Evolutionary conservation across 2,113 vertebrate species (phyloP), one percentile per base, ranked within the genome.

Genomic region (Grammomys dolichurus): DNA sequence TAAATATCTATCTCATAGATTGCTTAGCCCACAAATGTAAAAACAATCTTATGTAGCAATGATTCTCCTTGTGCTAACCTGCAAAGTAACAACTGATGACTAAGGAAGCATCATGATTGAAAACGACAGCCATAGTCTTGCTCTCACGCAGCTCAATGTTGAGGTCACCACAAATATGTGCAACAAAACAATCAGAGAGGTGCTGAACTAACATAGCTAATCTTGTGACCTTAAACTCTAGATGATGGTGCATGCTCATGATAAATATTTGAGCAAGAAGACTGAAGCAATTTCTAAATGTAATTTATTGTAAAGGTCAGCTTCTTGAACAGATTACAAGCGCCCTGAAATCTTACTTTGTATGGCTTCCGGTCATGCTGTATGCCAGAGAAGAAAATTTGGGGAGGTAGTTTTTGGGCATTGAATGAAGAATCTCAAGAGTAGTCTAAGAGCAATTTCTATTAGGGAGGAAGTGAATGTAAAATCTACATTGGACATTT

Each of bases 241-340:
- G 31, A 46, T 81, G 60, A n/a, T 54, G 24, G 2, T 75, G 2
- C 10, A 87, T 70, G 17, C 94, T 90, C 67, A 96, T 91, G 24
- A 89, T 70, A 75, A 92, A 80, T 97, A 87, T 76, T 85, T 94
- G 80, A 93, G 67, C 24, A 75, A 87, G 24, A 94, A 78, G 36
- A 85, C 46, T 13, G 81, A 60, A 76, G 17, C 5, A 69, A 36
- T 92, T 70, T 20, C 33, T 54, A 91, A 96, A 89, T 73, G 78
- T 60, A 91, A 87, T 85, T 93, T 91, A 43, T 86, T n/a, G 72
- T 82, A 75, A 94, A 91, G n/a, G 12, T 89, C 17, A 93, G 20
- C 43, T 89, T 96, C 28, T 77, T 95, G 10, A 95, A 70, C 91
- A 84, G 87, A 87, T 89, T 90, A 90, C 63, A 7, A 51, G 1